These are phyloP conservation scores for Chrysolophus pictus DNA, from an alignment of 2,797 vertebrate genomes.

Conservation along the genomic window DNA sequence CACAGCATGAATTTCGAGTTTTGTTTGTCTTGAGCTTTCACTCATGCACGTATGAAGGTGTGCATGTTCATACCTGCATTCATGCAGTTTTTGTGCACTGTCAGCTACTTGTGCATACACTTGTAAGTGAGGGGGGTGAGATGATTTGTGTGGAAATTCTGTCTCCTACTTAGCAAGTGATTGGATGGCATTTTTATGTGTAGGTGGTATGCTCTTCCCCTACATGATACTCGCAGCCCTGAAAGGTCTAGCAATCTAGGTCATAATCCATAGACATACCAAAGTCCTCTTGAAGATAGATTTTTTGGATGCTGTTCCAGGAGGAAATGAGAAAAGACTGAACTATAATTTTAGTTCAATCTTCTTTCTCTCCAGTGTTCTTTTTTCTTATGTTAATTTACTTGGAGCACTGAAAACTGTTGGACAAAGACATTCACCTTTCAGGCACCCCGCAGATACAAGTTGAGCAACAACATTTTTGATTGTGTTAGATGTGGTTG, in stretches of 20 bases:
- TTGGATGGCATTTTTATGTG: neutral
- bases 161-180: neutral
- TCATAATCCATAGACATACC: neutral
- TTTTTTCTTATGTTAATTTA: neutral
- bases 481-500: slow-evolving; percentile 50
- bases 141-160: neutral
- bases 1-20: neutral
- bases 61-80: accelerated
- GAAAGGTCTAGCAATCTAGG: neutral
- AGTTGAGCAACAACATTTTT: neutral
- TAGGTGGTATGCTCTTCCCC: neutral
- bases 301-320: neutral
- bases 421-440: neutral
- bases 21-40: neutral
- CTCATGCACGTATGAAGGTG: accelerated
- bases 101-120: neutral
- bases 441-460: neutral
- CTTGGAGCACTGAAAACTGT: neutral
- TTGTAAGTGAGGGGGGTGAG: neutral
- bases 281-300: neutral
- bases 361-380: neutral
- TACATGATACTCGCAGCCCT: neutral
- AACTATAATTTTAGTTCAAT: neutral
- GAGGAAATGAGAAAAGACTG: neutral
- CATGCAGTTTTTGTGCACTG: neutral